Conservation (phyloP, 2,888 invertebrate species). For the Drosophila conformis region DNA sequence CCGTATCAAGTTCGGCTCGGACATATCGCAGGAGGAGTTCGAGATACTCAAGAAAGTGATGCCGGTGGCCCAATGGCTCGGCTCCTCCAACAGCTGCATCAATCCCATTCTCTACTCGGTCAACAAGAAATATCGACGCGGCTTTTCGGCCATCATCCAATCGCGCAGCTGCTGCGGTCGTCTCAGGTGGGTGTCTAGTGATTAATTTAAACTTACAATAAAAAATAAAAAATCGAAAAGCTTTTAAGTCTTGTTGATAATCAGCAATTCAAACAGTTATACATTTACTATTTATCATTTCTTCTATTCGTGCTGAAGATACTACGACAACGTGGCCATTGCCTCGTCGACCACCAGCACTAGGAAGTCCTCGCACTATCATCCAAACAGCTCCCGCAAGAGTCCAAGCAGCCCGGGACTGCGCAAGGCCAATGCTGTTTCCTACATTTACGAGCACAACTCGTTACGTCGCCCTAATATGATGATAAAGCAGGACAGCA, state of each 20-base stretch:
- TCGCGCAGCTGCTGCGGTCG: slow-evolving; percentile 94
- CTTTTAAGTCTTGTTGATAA: background rate
- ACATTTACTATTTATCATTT: background rate
- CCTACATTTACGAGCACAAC: slow-evolving; percentile 86
- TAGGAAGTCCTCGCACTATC: slow-evolving; percentile 93
- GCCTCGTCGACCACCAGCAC: slow-evolving; percentile 94
- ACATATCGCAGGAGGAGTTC: slow-evolving; percentile 91
- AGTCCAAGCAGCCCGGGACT: slow-evolving; percentile 87
- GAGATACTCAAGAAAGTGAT: slow-evolving; percentile 92
- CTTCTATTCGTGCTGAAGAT: slow-evolving; percentile 81
- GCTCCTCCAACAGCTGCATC: slow-evolving; percentile 97
- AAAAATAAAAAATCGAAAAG: background rate
- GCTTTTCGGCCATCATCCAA: slow-evolving; percentile 94
- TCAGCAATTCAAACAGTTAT: background rate
- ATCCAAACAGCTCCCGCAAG: slow-evolving; percentile 87
- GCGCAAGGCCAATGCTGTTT: slow-evolving; percentile 86
- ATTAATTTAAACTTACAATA: no score
- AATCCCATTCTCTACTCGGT: slow-evolving; percentile 97
- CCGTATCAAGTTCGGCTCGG: slow-evolving; percentile 92
- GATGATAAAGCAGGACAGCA: slow-evolving; percentile 85
- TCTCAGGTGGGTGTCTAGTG: slow-evolving; percentile 86
- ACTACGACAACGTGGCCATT: slow-evolving; percentile 94
- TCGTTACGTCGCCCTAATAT: slow-evolving; percentile 83
- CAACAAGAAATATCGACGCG: slow-evolving; percentile 96
- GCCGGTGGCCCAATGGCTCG: slow-evolving; percentile 96